Conservation (phyloP, 2,888 invertebrate genomes). For the Lumbricus terrestris region DNA sequence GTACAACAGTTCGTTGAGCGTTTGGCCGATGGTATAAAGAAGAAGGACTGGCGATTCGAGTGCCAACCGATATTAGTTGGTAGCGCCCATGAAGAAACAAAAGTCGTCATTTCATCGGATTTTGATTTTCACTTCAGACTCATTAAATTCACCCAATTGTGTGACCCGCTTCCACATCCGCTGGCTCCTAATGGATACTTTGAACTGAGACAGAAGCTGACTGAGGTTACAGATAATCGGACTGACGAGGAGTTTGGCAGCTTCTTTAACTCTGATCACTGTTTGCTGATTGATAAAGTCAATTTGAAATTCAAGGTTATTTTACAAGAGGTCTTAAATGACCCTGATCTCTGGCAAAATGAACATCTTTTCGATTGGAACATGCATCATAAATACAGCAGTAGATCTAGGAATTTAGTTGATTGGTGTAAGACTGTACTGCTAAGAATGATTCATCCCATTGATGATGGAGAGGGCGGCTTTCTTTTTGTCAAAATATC, state of each 20-base stretch:
- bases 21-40: not conserved
- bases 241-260: not conserved
- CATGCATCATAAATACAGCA: no score
- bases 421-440: no score
- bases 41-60: no score
- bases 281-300: not conserved
- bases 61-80: not conserved
- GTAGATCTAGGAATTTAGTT: no score
- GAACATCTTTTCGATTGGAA: no score
- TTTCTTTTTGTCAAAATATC: not conserved
- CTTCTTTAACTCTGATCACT: not conserved
- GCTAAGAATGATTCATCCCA: not conserved
- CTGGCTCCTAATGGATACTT: not conserved
- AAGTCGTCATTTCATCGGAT: not conserved
- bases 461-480: not conserved
- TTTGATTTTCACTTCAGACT: not conserved
- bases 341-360: no score
- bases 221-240: not conserved
- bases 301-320: no score
- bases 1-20: not conserved
- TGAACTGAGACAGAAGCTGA: not conserved
- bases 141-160: not conserved
- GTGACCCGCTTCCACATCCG: not conserved
- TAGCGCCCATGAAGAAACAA: not conserved
- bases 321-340: no score